Evolutionary conservation across 2,797 vertebrate genomes (phyloP).

Genomic region (Paramormyrops hopkinsi): DNA sequence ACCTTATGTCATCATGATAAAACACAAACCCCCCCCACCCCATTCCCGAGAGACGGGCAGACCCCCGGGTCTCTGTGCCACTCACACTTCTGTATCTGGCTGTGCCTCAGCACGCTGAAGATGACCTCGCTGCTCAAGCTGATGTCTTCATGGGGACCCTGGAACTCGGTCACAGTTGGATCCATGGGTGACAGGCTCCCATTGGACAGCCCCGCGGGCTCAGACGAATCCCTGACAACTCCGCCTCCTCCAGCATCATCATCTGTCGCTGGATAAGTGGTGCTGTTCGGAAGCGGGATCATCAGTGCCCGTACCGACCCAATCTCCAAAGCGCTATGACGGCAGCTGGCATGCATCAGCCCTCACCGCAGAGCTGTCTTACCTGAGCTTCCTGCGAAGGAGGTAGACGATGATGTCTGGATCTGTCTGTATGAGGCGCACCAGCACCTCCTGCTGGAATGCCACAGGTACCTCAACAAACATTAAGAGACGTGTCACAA

Average conservation of each 20-base stretch:
- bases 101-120: constrained; percentile 59
- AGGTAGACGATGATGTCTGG: constrained; percentile 86
- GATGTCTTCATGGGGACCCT: constrained; percentile 37
- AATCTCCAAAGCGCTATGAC: neutral
- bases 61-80: neutral
- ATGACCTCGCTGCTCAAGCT: constrained; percentile 61
- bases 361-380: neutral
- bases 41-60: neutral
- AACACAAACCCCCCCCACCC: neutral
- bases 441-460: constrained; percentile 74
- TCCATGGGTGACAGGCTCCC: constrained; percentile 58
- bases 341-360: neutral
- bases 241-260: constrained; percentile 37
- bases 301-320: neutral
- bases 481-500: neutral
- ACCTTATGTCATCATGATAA: neutral
- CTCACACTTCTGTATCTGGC: constrained; percentile 56
- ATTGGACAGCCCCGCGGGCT: constrained; percentile 59
- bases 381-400: constrained; percentile 74
- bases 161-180: constrained; percentile 49
- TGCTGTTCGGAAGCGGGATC: constrained; percentile 27
- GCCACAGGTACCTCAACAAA: constrained; percentile 72
- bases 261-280: constrained; percentile 46
- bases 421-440: constrained; percentile 82
- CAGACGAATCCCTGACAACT: constrained; percentile 55